Evolutionary conservation across 2,797 vertebrate genomes (phyloP).

Genomic region (Toxotes lorentzi): DNA sequence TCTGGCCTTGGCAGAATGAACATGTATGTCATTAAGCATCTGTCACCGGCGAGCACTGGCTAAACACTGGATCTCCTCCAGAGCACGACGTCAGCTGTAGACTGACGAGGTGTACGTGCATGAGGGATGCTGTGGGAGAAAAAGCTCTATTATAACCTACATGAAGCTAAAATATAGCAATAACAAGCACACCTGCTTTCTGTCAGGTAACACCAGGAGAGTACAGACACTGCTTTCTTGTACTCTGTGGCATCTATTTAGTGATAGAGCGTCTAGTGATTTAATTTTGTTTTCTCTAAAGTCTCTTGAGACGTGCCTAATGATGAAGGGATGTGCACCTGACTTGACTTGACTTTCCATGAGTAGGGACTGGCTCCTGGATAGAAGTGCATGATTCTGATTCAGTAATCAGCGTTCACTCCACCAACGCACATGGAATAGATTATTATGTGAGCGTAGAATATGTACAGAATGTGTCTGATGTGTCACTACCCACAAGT

Average conservation of each 20-base stretch:
- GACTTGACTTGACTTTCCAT: constrained; percentile 34
- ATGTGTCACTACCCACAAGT: not conserved
- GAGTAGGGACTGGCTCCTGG: constrained; percentile 56
- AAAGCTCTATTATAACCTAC: constrained; percentile 17
- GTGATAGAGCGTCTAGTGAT: not conserved
- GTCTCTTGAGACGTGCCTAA: not conserved
- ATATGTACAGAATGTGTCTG: not conserved
- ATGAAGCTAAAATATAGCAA: constrained; percentile 21
- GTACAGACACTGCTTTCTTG: not conserved
- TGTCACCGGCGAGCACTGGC: constrained; percentile 50
- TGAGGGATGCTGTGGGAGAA: constrained; percentile 32
- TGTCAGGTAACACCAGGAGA: constrained; percentile 60
- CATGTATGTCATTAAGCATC: constrained; percentile 66
- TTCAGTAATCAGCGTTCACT: not conserved
- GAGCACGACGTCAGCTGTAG: constrained; percentile 14
- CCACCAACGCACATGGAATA: not conserved
- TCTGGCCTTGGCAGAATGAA: constrained; percentile 42
- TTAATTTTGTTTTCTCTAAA: constrained; percentile 20
- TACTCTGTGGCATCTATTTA: not conserved
- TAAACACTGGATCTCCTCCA: constrained; percentile 65
- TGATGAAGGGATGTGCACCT: constrained; percentile 30
- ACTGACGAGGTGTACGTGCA: constrained; percentile 43
- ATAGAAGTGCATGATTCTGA: constrained; percentile 8
- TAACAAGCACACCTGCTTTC: constrained; percentile 62
- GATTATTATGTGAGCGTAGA: not conserved